phyloP scores from a whole-genome alignment of 2,888 invertebrate species.

The Phyllotreta cruciferae region DNA sequence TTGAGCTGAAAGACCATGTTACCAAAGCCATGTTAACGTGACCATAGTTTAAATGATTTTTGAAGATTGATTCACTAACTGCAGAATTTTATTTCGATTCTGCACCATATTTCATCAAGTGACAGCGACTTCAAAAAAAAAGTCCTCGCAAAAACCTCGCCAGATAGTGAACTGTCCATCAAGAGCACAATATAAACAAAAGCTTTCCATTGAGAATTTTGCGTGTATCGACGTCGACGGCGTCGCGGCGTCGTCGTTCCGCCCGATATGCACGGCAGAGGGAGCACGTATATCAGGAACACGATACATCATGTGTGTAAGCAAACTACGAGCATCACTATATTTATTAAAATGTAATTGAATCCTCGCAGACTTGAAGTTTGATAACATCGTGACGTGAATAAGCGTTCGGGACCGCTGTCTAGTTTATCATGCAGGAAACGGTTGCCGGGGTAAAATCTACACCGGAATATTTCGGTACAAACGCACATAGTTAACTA shows the following conservation, averaged over 20 bases:
- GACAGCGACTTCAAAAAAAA: too few species aligned
- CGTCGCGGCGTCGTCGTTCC: conserved; percentile 4
- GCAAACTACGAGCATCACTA: conserved; percentile 25
- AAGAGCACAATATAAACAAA: conserved; percentile 15
- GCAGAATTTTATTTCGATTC: too few species aligned
- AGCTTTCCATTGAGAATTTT: conserved; percentile 24
- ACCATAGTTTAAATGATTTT: too few species aligned
- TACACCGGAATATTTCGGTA: neutral
- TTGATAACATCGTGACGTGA: conserved; percentile 30
- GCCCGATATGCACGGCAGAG: conserved; percentile 23
- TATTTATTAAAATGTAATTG: conserved; percentile 32
- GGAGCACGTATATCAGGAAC: conserved; percentile 23
- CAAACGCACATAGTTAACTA: neutral
- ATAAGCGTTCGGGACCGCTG: conserved; percentile 20
- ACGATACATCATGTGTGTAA: conserved; percentile 31
- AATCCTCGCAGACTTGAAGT: conserved; percentile 27
- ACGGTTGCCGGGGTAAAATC: conserved; percentile 9
- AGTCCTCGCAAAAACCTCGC: too few species aligned
- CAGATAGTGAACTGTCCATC: conserved; percentile 8
- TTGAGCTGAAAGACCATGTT: too few species aligned
- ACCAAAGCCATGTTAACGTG: too few species aligned
- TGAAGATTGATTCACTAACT: too few species aligned
- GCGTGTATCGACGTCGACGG: conserved; percentile 20
- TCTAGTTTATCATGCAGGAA: conserved; percentile 19
- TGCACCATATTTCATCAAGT: too few species aligned